Base-by-base conservation (phyloP, 1,140 invertebrate genomes). In the Atta cephalotes region DNA sequence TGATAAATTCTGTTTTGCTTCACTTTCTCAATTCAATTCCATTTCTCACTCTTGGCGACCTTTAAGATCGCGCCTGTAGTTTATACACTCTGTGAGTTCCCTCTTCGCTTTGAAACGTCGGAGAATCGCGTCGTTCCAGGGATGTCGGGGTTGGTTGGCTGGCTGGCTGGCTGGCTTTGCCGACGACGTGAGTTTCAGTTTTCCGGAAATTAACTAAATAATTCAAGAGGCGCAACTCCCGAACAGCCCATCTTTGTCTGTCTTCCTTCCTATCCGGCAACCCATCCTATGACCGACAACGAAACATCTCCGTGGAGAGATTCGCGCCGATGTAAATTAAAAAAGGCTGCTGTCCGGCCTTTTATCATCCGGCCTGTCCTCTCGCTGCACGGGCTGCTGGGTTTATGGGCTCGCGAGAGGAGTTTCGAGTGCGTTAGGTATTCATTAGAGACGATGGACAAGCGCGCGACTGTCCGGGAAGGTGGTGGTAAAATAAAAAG, bases 201-300 rank as follows among this genome's bases (percentile, higher is more conserved):
- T 93, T 92, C 90, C 94, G 92, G 94, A 94, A 95, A 95, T 95
- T 94, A 94, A 93, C 93, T 94, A 92, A 94, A 95, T 94, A 93
- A 95, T 95, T 94, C 90, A 94, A 84, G 72, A 86, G 60, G 58
- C 62, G 58, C 53, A 51, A 39, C 60, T 60, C 72, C 25, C 68
- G 21, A 62, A 35, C 31, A 65, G 35, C n/a, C 39, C 45, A 56
- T 86, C 76, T 68, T 79, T 81, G 63, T 51, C 76, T 60, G 62
- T 70, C 62, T 81, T 31, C 39, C 66, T 39, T 87, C 49, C 12
- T 31, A 16, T 18, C 25, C 9, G 31, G 31, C n/a, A n/a, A n/a
- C n/a, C n/a, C n/a, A n/a, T n/a, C n/a, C 45, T 76, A 68, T 49
- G 58, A 39, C 18, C 58, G 51, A 25, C 25, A 49, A 71, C 53